A percentile compares a stretch with the other conserved stretches of the same genome.
Evolutionary conservation across 2,113 vertebrate genomes (phyloP).

Genomic region (Talpa occidentalis): DNA sequence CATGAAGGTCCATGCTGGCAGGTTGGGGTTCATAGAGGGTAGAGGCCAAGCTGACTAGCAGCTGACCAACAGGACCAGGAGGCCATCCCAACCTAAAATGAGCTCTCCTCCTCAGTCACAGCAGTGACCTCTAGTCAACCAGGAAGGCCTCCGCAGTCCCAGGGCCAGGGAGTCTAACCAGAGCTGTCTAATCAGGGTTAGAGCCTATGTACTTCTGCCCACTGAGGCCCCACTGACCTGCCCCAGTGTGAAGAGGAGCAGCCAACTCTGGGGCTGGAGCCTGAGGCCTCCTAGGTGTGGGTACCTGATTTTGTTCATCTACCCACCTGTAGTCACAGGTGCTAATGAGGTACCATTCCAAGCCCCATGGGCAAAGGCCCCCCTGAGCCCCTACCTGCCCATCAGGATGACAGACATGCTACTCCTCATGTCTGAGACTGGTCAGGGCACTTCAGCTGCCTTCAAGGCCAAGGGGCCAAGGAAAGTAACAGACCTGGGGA

Average conservation of each 20-base stretch:
- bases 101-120: not conserved
- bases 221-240: not conserved
- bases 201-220: not conserved
- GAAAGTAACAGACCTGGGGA: not conserved
- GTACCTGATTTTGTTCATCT: not conserved
- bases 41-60: not conserved
- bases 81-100: not conserved
- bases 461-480: not conserved
- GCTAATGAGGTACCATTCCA: not conserved
- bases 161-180: not conserved
- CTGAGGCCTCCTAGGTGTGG: fast-evolving
- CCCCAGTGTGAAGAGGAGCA: not conserved
- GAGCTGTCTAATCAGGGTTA: no score
- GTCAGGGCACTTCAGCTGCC: not conserved
- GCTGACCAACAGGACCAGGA: not conserved
- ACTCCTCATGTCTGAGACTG: not conserved
- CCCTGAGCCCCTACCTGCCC: not conserved
- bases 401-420: not conserved
- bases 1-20: not conserved
- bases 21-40: not conserved
- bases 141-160: not conserved
- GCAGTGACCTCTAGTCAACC: not conserved
- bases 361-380: not conserved
- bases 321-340: not conserved
- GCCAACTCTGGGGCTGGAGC: not conserved